Conservation (phyloP, 2,888 invertebrate species). For the Melitaea athalia region DNA sequence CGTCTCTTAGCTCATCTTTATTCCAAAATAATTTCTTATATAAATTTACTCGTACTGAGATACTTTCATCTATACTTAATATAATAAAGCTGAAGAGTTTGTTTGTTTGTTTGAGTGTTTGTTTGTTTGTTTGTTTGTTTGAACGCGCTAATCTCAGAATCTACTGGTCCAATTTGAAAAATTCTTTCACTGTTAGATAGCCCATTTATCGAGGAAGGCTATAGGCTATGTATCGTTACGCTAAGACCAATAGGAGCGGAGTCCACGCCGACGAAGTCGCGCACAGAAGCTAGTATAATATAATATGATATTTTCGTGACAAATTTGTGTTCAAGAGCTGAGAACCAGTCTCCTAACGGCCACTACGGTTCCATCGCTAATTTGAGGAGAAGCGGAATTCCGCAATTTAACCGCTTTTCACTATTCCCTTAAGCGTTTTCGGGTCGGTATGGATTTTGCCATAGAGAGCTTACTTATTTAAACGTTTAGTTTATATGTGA, state of each 20-base stretch:
- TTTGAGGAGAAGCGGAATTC: constrained; percentile 20
- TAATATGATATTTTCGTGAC: background rate
- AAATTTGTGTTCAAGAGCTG: background rate
- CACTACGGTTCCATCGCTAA: constrained; percentile 16
- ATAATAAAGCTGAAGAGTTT: too few species aligned
- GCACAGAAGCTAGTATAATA: too few species aligned
- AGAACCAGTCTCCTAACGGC: background rate
- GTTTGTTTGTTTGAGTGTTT: too few species aligned
- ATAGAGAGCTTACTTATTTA: background rate
- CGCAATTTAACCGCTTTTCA: constrained; percentile 13
- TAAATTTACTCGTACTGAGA: background rate
- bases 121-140: too few species aligned
- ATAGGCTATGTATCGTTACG: too few species aligned
- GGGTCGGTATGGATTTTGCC: constrained; percentile 14
- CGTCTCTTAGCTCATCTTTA: background rate
- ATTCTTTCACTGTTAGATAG: too few species aligned
- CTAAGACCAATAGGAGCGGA: too few species aligned
- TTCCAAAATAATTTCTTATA: background rate
- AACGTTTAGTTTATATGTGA: background rate
- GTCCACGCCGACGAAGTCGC: too few species aligned
- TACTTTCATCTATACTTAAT: background rate
- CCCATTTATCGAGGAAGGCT: too few species aligned
- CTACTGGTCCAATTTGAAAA: too few species aligned
- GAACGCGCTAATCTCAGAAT: too few species aligned
- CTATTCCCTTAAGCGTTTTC: constrained; percentile 18